Conservation (phyloP, 2,797 vertebrate species). For the Sebastolobus altivelis region DNA sequence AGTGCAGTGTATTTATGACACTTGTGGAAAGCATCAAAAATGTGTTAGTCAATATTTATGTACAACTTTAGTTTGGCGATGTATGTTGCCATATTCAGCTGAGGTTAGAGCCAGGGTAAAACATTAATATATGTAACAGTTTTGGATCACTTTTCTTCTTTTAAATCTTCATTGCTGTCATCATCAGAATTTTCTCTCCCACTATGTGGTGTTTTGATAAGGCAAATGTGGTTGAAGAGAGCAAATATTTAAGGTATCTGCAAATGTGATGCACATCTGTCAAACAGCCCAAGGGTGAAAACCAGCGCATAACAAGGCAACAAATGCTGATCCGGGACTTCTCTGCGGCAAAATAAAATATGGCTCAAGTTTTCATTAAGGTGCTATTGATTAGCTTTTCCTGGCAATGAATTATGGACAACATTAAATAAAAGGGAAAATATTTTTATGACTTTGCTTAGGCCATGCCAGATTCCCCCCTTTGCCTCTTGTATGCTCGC, state of each 20-base stretch:
- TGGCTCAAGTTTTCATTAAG: conserved; percentile 99
- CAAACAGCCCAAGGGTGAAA: conserved; percentile 86
- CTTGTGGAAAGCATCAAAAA: conserved; percentile 47
- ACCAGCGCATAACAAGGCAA: conserved; percentile 87
- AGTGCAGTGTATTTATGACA: conserved; percentile 38
- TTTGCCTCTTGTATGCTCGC: conserved; percentile 78
- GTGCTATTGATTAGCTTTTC: conserved; percentile 99
- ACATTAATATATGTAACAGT: conserved; percentile 51
- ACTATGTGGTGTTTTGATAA: conserved; percentile 79
- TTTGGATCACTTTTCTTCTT: conserved; percentile 54
- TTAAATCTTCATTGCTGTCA: conserved; percentile 60
- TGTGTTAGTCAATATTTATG: conserved; percentile 52
- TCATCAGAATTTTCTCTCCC: conserved; percentile 71
- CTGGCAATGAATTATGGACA: conserved; percentile 98
- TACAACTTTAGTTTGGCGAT: conserved; percentile 18
- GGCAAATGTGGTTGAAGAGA: conserved; percentile 80
- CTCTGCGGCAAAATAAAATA: conserved; percentile 97
- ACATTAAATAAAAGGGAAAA: conserved; percentile 99
- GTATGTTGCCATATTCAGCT: conserved; percentile 29
- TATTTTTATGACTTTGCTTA: conserved; percentile 98
- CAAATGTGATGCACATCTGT: conserved; percentile 88
- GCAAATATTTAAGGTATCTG: conserved; percentile 88
- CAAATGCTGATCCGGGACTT: conserved; percentile 97
- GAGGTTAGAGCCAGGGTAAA: conserved; percentile 43
- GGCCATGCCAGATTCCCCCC: conserved; percentile 90